A percentile compares a stretch with the other conserved stretches of the same genome.
phyloP scores from a whole-genome alignment of 30 jellyfish, hydroid and myxozoan species.

The Mastigias papua region DNA sequence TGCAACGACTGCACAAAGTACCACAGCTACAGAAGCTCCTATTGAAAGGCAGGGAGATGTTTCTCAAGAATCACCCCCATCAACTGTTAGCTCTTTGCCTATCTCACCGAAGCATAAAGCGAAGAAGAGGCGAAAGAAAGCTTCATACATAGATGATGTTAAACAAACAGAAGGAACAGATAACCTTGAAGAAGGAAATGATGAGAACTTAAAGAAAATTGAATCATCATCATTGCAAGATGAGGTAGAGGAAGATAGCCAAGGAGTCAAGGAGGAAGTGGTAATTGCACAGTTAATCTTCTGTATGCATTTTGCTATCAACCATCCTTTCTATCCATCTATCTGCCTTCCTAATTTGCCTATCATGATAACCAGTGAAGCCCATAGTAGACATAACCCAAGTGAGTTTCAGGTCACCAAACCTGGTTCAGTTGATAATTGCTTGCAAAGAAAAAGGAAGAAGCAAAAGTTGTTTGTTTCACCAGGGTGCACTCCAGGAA shows the following conservation, averaged over 20 bases:
- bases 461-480: too few species aligned
- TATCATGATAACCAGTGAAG: too few species aligned
- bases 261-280: neutral
- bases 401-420: too few species aligned
- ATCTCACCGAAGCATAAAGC: neutral
- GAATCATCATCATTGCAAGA: neutral
- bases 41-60: neutral
- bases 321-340: too few species aligned
- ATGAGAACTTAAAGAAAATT: neutral
- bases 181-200: neutral
- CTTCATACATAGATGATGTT: neutral
- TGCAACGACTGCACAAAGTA: neutral
- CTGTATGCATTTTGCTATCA: neutral
- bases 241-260: neutral
- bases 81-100: neutral
- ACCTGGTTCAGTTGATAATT: too few species aligned
- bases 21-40: neutral
- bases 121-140: neutral
- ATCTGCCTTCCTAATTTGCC: too few species aligned
- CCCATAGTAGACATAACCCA: too few species aligned
- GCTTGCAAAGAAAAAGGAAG: too few species aligned
- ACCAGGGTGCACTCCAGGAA: too few species aligned
- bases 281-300: neutral
- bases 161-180: neutral
- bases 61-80: neutral